phyloP scores from a whole-genome alignment of 2,113 vertebrate genomes.

The Nibea coibor region DNA sequence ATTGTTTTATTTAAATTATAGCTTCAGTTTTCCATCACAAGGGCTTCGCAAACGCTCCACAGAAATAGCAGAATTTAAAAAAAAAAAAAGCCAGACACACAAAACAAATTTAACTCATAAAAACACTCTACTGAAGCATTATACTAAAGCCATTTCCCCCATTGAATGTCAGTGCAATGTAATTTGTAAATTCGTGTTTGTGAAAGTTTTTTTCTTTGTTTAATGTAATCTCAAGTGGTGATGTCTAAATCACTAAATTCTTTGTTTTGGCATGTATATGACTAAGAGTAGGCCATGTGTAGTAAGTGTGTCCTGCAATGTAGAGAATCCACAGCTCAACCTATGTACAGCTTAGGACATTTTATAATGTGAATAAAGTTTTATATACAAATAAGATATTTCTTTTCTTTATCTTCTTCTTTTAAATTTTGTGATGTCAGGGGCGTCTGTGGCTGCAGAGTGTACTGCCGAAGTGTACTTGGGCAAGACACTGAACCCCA shows the following conservation, averaged over 20 bases:
- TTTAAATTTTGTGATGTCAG: too few relatives aligned
- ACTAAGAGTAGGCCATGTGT: constrained; percentile 62
- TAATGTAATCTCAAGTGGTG: constrained; percentile 32
- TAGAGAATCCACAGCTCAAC: constrained; percentile 53
- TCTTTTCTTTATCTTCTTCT: not conserved
- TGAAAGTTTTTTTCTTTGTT: constrained; percentile 27
- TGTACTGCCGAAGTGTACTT: too few relatives aligned
- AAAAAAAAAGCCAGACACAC: not conserved
- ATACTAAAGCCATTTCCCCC: constrained; percentile 9
- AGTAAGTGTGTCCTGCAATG: constrained; percentile 61
- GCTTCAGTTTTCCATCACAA: constrained; percentile 20
- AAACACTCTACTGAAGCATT: not conserved
- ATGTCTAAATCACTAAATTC: constrained; percentile 44
- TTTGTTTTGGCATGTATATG: constrained; percentile 66
- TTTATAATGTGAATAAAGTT: constrained; percentile 94
- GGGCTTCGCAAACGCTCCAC: constrained; percentile 22
- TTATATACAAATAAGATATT: constrained; percentile 68
- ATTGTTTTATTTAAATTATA: not conserved
- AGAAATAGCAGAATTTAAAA: not conserved
- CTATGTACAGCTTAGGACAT: constrained; percentile 79
- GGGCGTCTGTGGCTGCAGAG: too few relatives aligned
- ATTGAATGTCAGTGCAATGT: constrained; percentile 53
- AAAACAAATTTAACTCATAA: not conserved
- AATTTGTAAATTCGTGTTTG: constrained; percentile 50
- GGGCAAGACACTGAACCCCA: too few relatives aligned